Base-by-base conservation (phyloP, 2,113 vertebrate species). In the Scortum barcoo region DNA sequence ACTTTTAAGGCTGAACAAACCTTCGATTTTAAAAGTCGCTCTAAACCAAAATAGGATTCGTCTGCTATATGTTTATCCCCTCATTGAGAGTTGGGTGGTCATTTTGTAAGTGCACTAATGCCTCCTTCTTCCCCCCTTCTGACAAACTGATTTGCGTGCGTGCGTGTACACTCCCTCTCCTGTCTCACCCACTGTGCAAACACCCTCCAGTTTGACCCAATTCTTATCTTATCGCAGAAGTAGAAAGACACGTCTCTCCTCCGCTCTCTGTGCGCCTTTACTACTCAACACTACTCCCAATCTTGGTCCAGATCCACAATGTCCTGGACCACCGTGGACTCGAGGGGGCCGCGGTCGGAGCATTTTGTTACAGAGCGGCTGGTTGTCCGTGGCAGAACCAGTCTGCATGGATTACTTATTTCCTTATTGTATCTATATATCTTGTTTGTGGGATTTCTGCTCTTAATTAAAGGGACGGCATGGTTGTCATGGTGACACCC, bases 401-500 rank as follows among this genome's bases (percentile, higher is more conserved):
- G 75, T 61, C 72, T 81, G 63, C 78, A 30, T 82, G 79, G 90
- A 83, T 90, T 86, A 86, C 89, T 87, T 79, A 75, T 91, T 91
- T 84, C 86, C 80, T 85, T 86, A 83, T 85, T 84, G 82, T 51
- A 72, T 66, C 67, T 42, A 14, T 77, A 50, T 6, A 87, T 91
- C 86, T 81, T 91, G 77, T 93, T 91, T 86, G 84, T 90, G 67
- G 81, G 80, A 90, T 91, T 88, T 92, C 76, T 94, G 85, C 78
- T 75, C 76, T 60, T 92, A 93, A 94, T 93, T 93, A 86, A 95
- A 92, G 80, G 86, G 89, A 92, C 68, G 70, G 83, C 66, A 69
- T 57, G 90, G 92, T 95, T 94, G 92, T 93, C 93, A 94, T 95
- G 93, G 94, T 93, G 93, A 95, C 90, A 86, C 67, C 38, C 81